Percentiles rank a stretch among this genome's conserved stretches.
Conservation (phyloP, 2,113 vertebrate genomes). For the Smithornis capensis region DNA sequence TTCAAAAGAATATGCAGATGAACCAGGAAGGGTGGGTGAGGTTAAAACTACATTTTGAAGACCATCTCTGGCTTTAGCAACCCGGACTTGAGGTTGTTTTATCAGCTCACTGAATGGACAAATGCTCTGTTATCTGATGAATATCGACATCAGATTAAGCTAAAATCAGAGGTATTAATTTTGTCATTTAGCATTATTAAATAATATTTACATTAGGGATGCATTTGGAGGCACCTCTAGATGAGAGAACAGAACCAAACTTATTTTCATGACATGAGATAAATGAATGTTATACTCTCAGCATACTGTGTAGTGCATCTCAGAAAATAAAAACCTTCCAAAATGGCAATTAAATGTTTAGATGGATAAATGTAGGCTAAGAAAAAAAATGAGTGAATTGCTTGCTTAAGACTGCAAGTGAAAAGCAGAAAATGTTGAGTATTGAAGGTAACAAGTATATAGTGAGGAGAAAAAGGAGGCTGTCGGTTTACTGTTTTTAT, state of each 20-base stretch:
- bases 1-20: slow-evolving; percentile 85
- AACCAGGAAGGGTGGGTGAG: slow-evolving; percentile 55
- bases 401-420: not conserved
- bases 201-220: not conserved
- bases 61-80: slow-evolving; percentile 47
- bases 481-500: not conserved
- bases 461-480: not conserved
- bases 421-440: not conserved
- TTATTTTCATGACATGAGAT: not conserved
- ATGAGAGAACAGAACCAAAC: not conserved
- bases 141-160: slow-evolving; percentile 21
- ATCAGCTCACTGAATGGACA: slow-evolving; percentile 48
- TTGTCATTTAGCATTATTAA: slow-evolving; percentile 48
- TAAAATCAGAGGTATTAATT: slow-evolving; percentile 55
- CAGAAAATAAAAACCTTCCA: not conserved
- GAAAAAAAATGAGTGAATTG: not conserved
- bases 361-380: not conserved
- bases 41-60: slow-evolving; percentile 71
- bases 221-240: not conserved
- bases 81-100: slow-evolving; percentile 36
- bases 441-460: not conserved
- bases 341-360: not conserved
- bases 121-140: slow-evolving; percentile 38
- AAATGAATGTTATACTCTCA: not conserved
- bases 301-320: not conserved